These are phyloP conservation scores for Sorex fumeus DNA, from an alignment of 2,113 vertebrate species.

Conservation along the genomic window DNA sequence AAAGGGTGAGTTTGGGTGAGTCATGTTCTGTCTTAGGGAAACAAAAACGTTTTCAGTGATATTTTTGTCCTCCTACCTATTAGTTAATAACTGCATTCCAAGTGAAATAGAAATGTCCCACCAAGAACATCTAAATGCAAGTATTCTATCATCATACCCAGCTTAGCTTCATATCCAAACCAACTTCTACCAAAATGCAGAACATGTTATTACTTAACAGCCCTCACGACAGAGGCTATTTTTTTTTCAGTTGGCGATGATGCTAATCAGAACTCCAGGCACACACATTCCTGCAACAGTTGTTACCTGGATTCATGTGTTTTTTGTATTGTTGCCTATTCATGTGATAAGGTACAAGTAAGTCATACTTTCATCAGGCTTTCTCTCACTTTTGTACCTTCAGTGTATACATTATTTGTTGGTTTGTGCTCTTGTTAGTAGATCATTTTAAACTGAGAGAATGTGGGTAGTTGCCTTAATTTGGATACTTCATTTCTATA, in stretches of 20 bases:
- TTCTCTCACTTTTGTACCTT: not conserved
- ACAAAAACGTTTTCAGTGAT: not conserved
- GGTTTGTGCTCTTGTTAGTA: not conserved
- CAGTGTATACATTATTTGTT: not conserved
- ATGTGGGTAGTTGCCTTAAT: not conserved
- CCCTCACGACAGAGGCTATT: not conserved
- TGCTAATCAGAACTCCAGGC: rapidly evolving
- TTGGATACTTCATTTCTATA: not conserved
- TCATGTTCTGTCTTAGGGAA: not conserved
- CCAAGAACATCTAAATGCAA: not conserved
- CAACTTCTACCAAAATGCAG: not conserved
- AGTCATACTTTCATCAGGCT: not conserved
- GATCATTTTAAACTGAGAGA: not conserved
- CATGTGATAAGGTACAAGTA: not conserved
- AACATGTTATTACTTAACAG: not conserved
- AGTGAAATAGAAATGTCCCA: not conserved
- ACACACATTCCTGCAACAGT: rapidly evolving
- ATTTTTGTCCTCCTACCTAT: not conserved
- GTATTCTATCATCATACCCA: not conserved
- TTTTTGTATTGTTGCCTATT: too few species aligned
- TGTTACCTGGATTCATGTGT: rapidly evolving
- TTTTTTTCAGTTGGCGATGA: not conserved
- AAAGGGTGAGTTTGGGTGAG: not conserved
- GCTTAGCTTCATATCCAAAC: not conserved
- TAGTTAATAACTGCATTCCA: not conserved